Evolutionary conservation across 2,797 vertebrate species (phyloP), one percentile per base, ranked within the genome.

Genomic region (Cryptoblepharus egeriae): DNA sequence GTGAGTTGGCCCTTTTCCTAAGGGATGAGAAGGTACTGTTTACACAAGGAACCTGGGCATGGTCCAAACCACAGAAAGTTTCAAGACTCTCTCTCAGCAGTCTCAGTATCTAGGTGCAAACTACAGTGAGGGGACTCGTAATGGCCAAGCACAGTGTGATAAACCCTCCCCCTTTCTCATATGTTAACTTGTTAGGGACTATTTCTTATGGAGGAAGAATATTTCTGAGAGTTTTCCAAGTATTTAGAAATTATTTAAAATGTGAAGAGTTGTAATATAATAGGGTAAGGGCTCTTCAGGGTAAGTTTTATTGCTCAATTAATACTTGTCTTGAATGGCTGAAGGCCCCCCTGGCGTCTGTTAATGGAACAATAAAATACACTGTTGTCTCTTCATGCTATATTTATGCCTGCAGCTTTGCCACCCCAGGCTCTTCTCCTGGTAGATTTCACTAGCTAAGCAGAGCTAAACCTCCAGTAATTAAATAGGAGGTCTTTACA

Each of bases 1-100:
- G 97, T 75, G 96, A 98, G 82, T 95, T 96, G 12, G 97, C 97
- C 75, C 97, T 97, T 95, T 99, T 99, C 93, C 98, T 99, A 87
- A 7, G n/a, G 77, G 87, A 30, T 86, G 64, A 87, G 80, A 81
- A 74, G 61, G 45, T 42, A 81, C 24, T 80, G 35, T 8, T 86
- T 58, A 80, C 9, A 58, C 39, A 42, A 49, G 37, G 8, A 67
- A 79, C 15, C 18, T 37, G 11, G 55, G 15, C 16, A 37, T 69
- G 28, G 15, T 6, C 20, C 61, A 60, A 30, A 80, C 18, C n/a
- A 57, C 69, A 71, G 68, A 71, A 6, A 15, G 16, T 22, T 39
- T 75, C 35, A 81, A 77, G 42, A 39, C 76, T 35, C 24, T 57
- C 13, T 32, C 20, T 57, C 12, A 37, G 49, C 24, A 64, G 3